phyloP scores from a whole-genome alignment of 35 echinoderm and acorn worm genomes.

The Amphiura filiformis region DNA sequence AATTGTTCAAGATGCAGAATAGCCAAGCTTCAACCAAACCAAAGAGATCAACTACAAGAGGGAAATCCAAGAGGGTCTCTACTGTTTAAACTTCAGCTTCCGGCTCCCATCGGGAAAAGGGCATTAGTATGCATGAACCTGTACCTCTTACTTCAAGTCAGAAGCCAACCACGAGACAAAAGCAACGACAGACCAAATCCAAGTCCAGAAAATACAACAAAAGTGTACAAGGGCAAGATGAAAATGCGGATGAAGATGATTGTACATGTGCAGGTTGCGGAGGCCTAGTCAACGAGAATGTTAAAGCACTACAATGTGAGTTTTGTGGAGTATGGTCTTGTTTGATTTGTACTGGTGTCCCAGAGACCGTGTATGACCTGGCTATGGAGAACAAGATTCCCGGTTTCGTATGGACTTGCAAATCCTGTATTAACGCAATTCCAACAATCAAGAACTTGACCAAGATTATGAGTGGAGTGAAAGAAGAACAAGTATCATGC shows the following conservation, averaged over 20 bases:
- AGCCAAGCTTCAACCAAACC: too few relatives aligned
- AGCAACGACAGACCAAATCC: too few relatives aligned
- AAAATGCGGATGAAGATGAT: not conserved
- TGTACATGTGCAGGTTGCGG: not conserved
- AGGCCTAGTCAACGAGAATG: not conserved
- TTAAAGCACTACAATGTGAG: not conserved
- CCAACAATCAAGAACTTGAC: not conserved
- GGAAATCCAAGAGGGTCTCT: too few relatives aligned
- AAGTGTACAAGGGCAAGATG: too few relatives aligned
- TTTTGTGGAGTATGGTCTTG: not conserved
- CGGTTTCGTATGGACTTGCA: not conserved
- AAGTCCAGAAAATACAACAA: too few relatives aligned
- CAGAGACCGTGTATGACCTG: not conserved
- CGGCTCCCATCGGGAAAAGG: too few relatives aligned
- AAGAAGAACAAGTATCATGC: not conserved
- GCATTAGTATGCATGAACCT: too few relatives aligned
- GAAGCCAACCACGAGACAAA: too few relatives aligned
- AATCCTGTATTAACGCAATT: not conserved
- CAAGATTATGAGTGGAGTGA: not conserved
- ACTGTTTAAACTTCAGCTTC: too few relatives aligned
- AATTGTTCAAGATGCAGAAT: too few relatives aligned
- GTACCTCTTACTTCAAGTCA: too few relatives aligned
- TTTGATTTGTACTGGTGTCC: not conserved
- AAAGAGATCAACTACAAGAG: too few relatives aligned
- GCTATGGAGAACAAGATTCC: not conserved